Evolutionary conservation across 1,140 invertebrate genomes (phyloP).

Genomic region (Apis laboriosa): DNA sequence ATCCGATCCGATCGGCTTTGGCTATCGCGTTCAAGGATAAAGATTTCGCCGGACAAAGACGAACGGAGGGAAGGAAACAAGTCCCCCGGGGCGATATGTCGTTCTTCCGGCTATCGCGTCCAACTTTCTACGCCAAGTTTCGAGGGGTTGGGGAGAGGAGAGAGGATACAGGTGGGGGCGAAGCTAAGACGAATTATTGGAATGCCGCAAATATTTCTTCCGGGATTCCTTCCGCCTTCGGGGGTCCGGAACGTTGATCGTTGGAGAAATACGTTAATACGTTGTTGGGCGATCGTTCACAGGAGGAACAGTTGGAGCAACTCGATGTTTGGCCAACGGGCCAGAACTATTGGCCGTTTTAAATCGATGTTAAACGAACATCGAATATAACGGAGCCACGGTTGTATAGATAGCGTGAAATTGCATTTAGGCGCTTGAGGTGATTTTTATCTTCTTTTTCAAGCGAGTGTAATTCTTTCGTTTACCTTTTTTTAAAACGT

Average conservation of each 20-base stretch:
- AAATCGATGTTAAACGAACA: background rate
- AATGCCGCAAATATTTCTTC: slow-evolving; percentile 44
- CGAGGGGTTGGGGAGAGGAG: background rate
- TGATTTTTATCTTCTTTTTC: background rate
- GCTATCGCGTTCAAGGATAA: slow-evolving; percentile 10
- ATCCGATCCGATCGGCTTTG: background rate
- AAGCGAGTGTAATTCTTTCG: no score
- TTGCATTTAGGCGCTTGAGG: background rate
- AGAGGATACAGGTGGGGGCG: slow-evolving; percentile 35
- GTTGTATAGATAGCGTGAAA: background rate
- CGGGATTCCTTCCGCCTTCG: slow-evolving; percentile 23
- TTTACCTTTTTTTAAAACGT: background rate
- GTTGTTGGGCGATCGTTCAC: background rate
- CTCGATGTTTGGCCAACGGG: background rate
- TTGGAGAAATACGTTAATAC: slow-evolving; percentile 25
- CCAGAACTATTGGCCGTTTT: slow-evolving; percentile 1
- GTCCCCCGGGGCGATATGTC: slow-evolving; percentile 61
- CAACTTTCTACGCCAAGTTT: slow-evolving; percentile 54
- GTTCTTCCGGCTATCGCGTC: slow-evolving; percentile 61
- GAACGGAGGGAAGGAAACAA: slow-evolving; percentile 36
- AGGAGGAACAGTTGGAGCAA: background rate
- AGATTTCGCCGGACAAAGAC: slow-evolving; percentile 44
- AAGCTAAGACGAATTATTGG: slow-evolving; percentile 41
- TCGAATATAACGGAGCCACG: background rate
- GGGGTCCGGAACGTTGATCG: slow-evolving; percentile 19